Evolutionary conservation across 2,888 invertebrate genomes (phyloP), one percentile per base, ranked within the genome.

Genomic region (Lasioglossum lativentre): DNA sequence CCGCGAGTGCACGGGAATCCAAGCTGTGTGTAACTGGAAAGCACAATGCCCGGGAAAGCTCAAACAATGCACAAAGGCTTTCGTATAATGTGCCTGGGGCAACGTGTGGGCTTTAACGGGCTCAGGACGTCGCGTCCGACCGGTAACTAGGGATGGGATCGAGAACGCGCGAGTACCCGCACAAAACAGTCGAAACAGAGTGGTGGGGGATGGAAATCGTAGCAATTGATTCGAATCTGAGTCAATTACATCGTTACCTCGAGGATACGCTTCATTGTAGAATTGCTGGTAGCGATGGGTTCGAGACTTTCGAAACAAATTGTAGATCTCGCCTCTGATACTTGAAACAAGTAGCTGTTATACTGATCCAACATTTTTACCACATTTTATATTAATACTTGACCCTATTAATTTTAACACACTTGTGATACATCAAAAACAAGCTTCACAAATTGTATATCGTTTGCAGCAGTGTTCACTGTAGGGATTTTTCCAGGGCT

Each of bases 41-140:
- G 91, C 91, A 93, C 92, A 93, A 92, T 93, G 90, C 89, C 86
- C 91, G 90, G 91, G 92, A 93, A 93, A 93, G 92, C 92, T 92
- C 92, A 91, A 93, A 94, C 94, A 93, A 93, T 93, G 93, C 90
- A 93, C 93, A 93, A 94, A 93, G 92, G 89, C 90, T 89, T 86
- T 89, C 91, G 91, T 90, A 92, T 93, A 93, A 93, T 94, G 90
- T 83, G 91, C 92, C 91, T 77, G 85, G 89, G 87, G 92, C 90
- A 91, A 90, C 89, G 86, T 90, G 91, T 89, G 90, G 91, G 90
- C 88, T 86, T 86, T 83, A 86, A 89, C 89, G 82, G 85, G 80
- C 89, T 89, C 78, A 68, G 77, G 80, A 86, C 85, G 78, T 85
- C 80, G 80, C 85, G 78, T 85, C 80, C 78, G 86, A 80, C 82